Evolutionary conservation across 92 coral and sea anemone genomes (phyloP).

Genomic region (Phenganax stokvisi): DNA sequence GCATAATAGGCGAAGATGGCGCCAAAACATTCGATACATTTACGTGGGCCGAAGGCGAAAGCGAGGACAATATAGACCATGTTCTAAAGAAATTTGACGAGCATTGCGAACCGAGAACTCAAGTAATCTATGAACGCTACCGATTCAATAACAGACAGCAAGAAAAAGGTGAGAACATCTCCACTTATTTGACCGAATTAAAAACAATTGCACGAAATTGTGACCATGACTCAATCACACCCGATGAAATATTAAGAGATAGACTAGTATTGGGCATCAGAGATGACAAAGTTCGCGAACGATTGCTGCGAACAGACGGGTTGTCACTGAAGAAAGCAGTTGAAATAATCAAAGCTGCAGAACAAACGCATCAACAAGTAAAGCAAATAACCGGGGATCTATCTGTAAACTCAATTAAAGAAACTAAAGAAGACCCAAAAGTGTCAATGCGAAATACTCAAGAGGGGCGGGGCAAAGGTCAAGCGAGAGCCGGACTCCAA

Average conservation of each 20-base stretch:
- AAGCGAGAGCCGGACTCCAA: background rate
- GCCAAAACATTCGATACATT: slow-evolving; percentile 46
- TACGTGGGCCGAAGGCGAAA: slow-evolving; percentile 39
- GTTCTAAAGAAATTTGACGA: slow-evolving; percentile 37
- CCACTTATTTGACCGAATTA: slow-evolving; percentile 38
- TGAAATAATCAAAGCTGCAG: slow-evolving; percentile 54
- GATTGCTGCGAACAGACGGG: slow-evolving; percentile 47
- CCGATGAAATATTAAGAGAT: slow-evolving; percentile 44
- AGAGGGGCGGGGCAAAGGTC: background rate
- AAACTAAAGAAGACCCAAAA: slow-evolving; percentile 14
- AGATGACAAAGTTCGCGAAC: slow-evolving; percentile 49
- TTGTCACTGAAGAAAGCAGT: slow-evolving; percentile 52
- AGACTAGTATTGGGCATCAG: slow-evolving; percentile 48
- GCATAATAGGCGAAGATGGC: slow-evolving; percentile 46
- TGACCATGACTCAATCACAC: slow-evolving; percentile 13
- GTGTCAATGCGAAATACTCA: background rate
- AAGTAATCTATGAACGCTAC: slow-evolving; percentile 57
- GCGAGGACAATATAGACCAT: slow-evolving; percentile 39
- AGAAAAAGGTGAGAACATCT: slow-evolving; percentile 49
- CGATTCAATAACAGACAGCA: slow-evolving; percentile 54
- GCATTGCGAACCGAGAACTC: slow-evolving; percentile 44
- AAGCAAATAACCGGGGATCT: slow-evolving; percentile 16
- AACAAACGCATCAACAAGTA: slow-evolving; percentile 50
- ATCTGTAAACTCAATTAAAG: background rate
- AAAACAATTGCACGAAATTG: slow-evolving; percentile 11